Evolutionary conservation across 2,113 vertebrate species (phyloP).

Genomic region (Pollimyrus isidori): DNA sequence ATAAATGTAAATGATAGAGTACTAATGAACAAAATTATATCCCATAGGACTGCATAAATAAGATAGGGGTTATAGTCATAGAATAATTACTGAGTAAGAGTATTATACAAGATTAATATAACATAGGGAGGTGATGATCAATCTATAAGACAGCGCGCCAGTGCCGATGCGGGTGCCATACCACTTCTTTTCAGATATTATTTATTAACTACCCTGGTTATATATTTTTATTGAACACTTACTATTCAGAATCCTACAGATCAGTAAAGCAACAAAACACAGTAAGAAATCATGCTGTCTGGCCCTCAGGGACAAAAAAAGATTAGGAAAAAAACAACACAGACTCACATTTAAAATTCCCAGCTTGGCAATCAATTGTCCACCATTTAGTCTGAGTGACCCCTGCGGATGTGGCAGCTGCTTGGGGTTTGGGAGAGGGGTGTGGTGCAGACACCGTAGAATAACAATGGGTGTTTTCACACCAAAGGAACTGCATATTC

Average conservation of each 20-base stretch:
- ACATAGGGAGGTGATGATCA: background rate
- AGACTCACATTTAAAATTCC: conserved; percentile 23
- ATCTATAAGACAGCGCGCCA: background rate
- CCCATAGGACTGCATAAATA: background rate
- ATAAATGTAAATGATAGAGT: background rate
- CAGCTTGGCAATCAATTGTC: conserved; percentile 50
- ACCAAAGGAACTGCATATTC: background rate
- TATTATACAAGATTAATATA: background rate
- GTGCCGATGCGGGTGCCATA: background rate
- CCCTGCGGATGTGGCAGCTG: conserved; percentile 32
- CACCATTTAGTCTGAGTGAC: conserved; percentile 52
- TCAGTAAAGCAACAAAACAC: background rate
- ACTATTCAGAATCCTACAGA: background rate
- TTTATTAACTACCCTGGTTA: background rate
- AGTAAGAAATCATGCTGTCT: background rate
- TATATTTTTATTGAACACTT: background rate
- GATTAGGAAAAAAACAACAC: conserved; percentile 4
- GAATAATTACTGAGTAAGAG: background rate
- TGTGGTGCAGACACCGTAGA: conserved; percentile 30
- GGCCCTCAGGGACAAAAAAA: conserved; percentile 36
- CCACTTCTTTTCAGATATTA: background rate
- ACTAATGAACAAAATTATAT: background rate
- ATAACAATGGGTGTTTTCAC: background rate
- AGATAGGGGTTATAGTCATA: background rate
- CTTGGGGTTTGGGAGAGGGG: conserved; percentile 34